These are phyloP conservation scores for Sycophaga agraensis DNA, from an alignment of 1,140 invertebrate species.

Conservation along the genomic window DNA sequence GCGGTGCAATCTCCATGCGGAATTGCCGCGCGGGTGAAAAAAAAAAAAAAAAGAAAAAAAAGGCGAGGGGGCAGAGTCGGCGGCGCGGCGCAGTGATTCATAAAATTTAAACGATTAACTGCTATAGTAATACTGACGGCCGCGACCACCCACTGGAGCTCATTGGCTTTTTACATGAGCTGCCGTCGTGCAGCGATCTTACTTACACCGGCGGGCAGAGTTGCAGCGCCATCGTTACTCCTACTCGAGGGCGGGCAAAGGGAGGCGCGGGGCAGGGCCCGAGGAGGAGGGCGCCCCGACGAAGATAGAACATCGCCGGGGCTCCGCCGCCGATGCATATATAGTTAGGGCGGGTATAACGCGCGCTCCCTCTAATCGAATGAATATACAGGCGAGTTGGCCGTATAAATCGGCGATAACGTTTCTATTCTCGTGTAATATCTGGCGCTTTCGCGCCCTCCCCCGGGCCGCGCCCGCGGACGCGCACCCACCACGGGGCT, in stretches of 20 bases:
- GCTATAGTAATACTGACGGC: neutral
- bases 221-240: conserved; percentile 4
- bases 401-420: conserved; percentile 27
- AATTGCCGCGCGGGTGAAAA: no score
- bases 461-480: neutral
- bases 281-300: neutral
- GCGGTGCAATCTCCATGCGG: no score
- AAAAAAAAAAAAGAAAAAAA: no score
- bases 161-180: conserved; percentile 21
- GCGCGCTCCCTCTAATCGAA: conserved; percentile 10
- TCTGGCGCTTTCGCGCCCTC: no score
- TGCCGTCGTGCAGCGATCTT: neutral
- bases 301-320: conserved; percentile 1
- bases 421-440: conserved; percentile 27
- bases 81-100: neutral
- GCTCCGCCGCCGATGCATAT: neutral
- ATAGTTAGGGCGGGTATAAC: neutral
- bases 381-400: conserved; percentile 23
- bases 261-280: neutral
- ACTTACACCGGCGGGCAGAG: neutral
- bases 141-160: conserved; percentile 24
- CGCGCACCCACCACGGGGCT: neutral
- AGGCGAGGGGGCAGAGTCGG: neutral
- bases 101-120: conserved; percentile 9
- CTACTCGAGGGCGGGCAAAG: neutral